phyloP scores from a whole-genome alignment of 2,797 vertebrate genomes.

The Megaceryle alcyon region DNA sequence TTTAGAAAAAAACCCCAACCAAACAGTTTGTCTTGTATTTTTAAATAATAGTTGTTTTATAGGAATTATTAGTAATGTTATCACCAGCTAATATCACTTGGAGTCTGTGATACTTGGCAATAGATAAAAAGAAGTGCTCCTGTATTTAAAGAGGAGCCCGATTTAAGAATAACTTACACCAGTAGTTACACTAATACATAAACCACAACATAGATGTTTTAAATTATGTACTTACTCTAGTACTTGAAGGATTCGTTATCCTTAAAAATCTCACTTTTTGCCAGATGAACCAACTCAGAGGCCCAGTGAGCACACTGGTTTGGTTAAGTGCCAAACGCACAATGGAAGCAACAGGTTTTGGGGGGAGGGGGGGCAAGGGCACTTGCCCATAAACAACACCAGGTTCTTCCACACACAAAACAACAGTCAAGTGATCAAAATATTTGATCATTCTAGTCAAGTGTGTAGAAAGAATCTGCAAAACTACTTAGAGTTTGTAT shows the following conservation, averaged over 20 bases:
- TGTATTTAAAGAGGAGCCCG: neutral
- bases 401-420: neutral
- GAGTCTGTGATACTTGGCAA: neutral
- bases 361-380: neutral
- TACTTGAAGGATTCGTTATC: neutral
- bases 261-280: neutral
- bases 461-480: neutral
- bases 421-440: neutral
- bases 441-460: neutral
- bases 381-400: neutral
- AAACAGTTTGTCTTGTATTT: neutral
- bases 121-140: neutral
- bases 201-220: neutral
- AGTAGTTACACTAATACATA: neutral
- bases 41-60: neutral
- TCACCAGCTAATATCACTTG: neutral
- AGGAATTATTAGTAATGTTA: neutral
- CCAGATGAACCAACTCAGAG: neutral
- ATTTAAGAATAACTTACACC: neutral
- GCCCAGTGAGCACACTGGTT: neutral
- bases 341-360: neutral
- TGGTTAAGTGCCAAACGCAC: neutral
- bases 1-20: neutral
- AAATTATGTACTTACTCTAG: neutral
- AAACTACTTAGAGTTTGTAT: neutral